Percentiles rank a stretch among this genome's conserved stretches.
Evolutionary conservation across 2,888 invertebrate genomes (phyloP).

Genomic region (Troides helena): DNA sequence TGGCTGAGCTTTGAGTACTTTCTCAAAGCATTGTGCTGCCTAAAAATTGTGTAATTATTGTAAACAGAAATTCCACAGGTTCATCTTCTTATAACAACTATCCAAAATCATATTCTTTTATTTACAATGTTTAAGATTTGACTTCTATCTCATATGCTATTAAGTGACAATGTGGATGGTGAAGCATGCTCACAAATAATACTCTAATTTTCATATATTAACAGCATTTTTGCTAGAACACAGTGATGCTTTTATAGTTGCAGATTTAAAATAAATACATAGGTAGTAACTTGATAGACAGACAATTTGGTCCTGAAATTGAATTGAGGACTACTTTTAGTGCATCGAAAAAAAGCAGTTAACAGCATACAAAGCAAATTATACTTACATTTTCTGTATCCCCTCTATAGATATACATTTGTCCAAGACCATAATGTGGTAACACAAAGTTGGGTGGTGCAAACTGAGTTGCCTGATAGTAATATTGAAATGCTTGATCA

Average conservation of each 20-base stretch:
- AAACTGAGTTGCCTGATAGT: conserved; percentile 99
- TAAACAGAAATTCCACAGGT: not conserved
- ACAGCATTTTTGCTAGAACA: too few species aligned
- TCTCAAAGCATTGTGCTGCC: conserved; percentile 99
- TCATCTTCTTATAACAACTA: not conserved
- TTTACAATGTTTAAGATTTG: not conserved
- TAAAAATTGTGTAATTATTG: conserved; percentile 51
- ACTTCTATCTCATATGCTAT: too few species aligned
- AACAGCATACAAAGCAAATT: not conserved
- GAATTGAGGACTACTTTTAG: too few species aligned
- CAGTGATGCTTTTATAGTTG: too few species aligned
- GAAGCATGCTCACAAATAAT: too few species aligned
- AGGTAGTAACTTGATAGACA: too few species aligned
- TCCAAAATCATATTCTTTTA: not conserved
- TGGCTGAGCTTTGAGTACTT: conserved; percentile 97
- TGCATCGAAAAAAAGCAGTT: too few species aligned
- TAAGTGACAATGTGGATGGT: too few species aligned
- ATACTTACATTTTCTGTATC: conserved; percentile 93
- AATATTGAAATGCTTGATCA: conserved; percentile 99
- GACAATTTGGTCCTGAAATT: too few species aligned
- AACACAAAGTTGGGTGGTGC: conserved; percentile 96
- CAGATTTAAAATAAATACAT: too few species aligned
- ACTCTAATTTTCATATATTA: too few species aligned
- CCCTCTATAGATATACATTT: conserved; percentile 99
- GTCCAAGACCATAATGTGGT: conserved; percentile 98